phyloP scores from a whole-genome alignment of 2,888 invertebrate genomes.

The Pediacus dermestoides region DNA sequence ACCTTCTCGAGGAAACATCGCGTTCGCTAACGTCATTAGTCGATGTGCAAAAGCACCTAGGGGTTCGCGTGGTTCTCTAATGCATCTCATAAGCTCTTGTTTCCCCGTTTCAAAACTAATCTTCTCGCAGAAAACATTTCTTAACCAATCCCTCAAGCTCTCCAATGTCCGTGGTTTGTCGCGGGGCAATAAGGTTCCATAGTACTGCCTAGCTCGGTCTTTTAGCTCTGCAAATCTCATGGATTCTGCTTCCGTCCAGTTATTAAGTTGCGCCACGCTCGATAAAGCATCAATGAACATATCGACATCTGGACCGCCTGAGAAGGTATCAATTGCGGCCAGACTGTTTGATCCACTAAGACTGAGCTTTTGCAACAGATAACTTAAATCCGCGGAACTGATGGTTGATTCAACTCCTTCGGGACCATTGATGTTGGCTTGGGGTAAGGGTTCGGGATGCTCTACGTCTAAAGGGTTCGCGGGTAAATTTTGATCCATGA shows the following conservation, averaged over 20 bases:
- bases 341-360: background rate
- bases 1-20: slow-evolving; percentile 3
- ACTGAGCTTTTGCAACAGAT: background rate
- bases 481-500: no score
- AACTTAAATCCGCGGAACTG: slow-evolving; percentile 10
- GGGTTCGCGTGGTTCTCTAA: slow-evolving; percentile 10
- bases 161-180: slow-evolving; percentile 12
- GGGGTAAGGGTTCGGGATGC: no score
- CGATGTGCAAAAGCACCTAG: slow-evolving; percentile 15
- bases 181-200: slow-evolving; percentile 7
- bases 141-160: slow-evolving; percentile 11
- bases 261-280: slow-evolving; percentile 3
- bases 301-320: slow-evolving; percentile 13
- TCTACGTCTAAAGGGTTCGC: no score
- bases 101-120: slow-evolving; percentile 9
- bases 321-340: slow-evolving; percentile 9
- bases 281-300: slow-evolving; percentile 13
- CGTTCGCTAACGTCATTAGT: slow-evolving; percentile 10
- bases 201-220: slow-evolving; percentile 8
- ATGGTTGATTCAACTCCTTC: no score
- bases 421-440: no score
- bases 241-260: slow-evolving; percentile 8
- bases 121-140: slow-evolving; percentile 12
- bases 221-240: slow-evolving; percentile 8
- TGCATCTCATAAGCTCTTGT: slow-evolving; percentile 11